Evolutionary conservation across 2,888 invertebrate genomes (phyloP).

Genomic region (Altica lythri): DNA sequence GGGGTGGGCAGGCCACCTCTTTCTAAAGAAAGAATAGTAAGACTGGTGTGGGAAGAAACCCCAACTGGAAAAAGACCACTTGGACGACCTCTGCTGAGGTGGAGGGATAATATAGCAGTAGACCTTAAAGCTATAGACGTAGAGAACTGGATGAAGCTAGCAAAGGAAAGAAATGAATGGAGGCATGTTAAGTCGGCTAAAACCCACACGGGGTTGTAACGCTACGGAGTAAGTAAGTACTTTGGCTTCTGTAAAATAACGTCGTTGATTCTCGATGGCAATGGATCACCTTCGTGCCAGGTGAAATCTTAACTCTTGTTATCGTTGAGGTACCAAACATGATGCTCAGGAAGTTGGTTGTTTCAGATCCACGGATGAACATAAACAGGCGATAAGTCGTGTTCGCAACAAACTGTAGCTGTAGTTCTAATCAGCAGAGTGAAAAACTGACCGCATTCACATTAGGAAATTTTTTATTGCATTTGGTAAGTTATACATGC

Average conservation of each 20-base stretch:
- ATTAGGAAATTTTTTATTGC: background rate
- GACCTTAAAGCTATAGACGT: too few relatives aligned
- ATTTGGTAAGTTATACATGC: background rate
- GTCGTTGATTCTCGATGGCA: background rate
- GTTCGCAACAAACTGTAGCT: background rate
- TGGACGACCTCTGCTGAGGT: too few relatives aligned
- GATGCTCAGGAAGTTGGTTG: background rate
- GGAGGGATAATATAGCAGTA: too few relatives aligned
- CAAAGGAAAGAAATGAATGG: too few relatives aligned
- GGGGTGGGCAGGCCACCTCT: too few relatives aligned
- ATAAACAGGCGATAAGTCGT: background rate
- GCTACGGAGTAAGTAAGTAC: too few relatives aligned
- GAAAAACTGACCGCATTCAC: background rate
- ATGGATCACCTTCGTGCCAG: background rate
- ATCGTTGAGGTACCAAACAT: background rate
- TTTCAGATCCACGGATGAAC: background rate
- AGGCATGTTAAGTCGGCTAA: too few relatives aligned
- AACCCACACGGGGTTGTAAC: too few relatives aligned
- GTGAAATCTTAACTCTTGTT: background rate
- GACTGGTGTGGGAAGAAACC: too few relatives aligned
- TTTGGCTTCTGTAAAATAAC: background rate
- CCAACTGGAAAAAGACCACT: too few relatives aligned
- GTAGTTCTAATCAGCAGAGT: background rate
- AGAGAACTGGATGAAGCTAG: too few relatives aligned
- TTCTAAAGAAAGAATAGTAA: too few relatives aligned